A percentile compares a stretch with the other conserved stretches of the same genome.
Evolutionary conservation across 2,113 vertebrate genomes (phyloP).

Genomic region (Macquaria australasica): DNA sequence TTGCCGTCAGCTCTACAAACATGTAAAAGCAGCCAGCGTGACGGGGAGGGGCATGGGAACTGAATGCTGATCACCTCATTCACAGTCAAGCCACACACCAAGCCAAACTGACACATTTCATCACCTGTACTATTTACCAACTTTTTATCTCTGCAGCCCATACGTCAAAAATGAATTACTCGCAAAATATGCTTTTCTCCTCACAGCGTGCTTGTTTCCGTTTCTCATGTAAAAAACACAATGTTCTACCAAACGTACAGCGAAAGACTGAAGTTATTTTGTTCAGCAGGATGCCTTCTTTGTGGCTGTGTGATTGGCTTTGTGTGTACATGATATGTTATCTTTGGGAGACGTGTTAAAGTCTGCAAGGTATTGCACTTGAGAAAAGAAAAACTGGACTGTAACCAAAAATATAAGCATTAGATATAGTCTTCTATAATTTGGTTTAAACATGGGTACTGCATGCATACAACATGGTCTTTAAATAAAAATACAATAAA

Average conservation of each 20-base stretch:
- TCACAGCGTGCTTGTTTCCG: neutral
- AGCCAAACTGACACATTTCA: conserved; percentile 66
- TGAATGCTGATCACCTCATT: conserved; percentile 79
- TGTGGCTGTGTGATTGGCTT: conserved; percentile 27
- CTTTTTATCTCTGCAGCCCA: conserved; percentile 47
- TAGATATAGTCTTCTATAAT: conserved; percentile 17
- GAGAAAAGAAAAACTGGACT: conserved; percentile 46
- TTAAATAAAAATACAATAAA: conserved; percentile 47
- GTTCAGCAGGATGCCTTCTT: conserved; percentile 33
- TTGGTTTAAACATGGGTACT: conserved; percentile 39
- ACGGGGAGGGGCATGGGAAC: conserved; percentile 54
- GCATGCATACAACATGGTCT: conserved; percentile 60
- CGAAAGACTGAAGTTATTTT: conserved; percentile 11
- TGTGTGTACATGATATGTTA: conserved; percentile 1
- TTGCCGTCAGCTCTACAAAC: conserved; percentile 67
- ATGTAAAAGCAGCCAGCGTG: conserved; percentile 77
- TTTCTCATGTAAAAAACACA: conserved; percentile 28
- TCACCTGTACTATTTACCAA: conserved; percentile 63
- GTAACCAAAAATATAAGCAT: conserved; percentile 50
- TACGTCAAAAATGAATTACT: conserved; percentile 37
- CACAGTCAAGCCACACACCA: conserved; percentile 53
- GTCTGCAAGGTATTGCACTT: conserved; percentile 51
- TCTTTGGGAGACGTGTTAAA: conserved; percentile 35
- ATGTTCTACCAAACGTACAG: conserved; percentile 5
- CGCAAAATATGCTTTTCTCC: conserved; percentile 21